Evolutionary conservation across 2,797 vertebrate genomes (phyloP).

Genomic region (Jordanella pulchra): DNA sequence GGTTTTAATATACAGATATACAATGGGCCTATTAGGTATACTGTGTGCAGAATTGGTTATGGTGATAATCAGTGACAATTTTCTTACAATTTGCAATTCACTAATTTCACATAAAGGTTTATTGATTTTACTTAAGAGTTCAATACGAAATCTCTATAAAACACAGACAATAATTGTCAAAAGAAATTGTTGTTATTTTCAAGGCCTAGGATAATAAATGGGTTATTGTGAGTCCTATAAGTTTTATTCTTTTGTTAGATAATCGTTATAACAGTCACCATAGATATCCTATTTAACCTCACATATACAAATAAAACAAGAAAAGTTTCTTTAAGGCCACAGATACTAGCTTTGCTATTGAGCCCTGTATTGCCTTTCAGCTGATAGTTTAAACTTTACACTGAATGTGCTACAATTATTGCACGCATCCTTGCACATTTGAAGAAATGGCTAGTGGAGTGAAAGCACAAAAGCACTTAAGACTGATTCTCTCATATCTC

Average conservation of each 20-base stretch:
- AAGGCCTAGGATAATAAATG: neutral
- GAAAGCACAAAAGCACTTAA: constrained; percentile 59
- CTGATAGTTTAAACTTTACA: constrained; percentile 23
- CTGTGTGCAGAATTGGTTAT: neutral
- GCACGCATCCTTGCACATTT: constrained; percentile 35
- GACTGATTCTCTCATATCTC: constrained; percentile 61
- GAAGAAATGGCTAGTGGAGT: constrained; percentile 39
- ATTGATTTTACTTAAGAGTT: constrained; percentile 25
- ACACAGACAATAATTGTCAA: neutral
- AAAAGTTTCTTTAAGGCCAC: neutral
- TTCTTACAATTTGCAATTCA: constrained; percentile 13
- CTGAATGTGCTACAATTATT: constrained; percentile 11
- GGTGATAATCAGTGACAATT: constrained; percentile 6
- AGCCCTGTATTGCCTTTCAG: constrained; percentile 3
- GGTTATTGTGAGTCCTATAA: neutral
- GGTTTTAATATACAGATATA: constrained; percentile 2
- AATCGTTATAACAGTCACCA: neutral
- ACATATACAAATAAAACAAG: neutral
- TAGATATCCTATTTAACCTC: neutral
- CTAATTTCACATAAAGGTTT: constrained; percentile 1
- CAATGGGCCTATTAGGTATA: neutral
- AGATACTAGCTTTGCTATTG: constrained; percentile 7
- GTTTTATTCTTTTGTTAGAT: too few relatives aligned
- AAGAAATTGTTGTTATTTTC: constrained; percentile 4
- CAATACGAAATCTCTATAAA: neutral